Evolutionary conservation across 1,140 invertebrate genomes (phyloP), one percentile per base, ranked within the genome.

Genomic region (Trissolcus basalis): DNA sequence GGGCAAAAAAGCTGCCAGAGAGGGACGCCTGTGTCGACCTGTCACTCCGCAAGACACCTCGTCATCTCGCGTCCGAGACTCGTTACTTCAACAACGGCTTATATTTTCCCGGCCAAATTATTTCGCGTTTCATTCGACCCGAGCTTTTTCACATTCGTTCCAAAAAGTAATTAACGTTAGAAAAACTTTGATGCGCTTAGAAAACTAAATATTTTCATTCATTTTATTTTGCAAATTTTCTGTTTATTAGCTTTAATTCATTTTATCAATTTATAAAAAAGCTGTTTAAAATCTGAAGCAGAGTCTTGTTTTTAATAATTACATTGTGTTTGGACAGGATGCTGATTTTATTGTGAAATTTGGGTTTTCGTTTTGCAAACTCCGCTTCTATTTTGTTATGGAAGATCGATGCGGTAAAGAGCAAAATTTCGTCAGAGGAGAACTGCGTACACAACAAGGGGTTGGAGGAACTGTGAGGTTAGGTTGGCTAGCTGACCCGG

Each of bases 401-500:
- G n/a, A n/a, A 11, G 43, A 44, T 7, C 12, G n/a, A n/a, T 14
- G 19, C 56, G 63, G 58, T 13, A 55, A 64, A 61, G 61, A 36
- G 63, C 45, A 33, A 69, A 75, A 59, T 75, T 75, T 69, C 19
- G 72, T 50, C 51, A 41, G 16, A 61, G 50, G 55, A 65, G 10
- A 59, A 9, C 15, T 64, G 55, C 48, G 43, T 68, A 63, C 16
- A 56, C 56, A 56, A 54, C 50, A 61, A 78, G 73, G 71, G 67
- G 60, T 73, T 53, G 51, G 50, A 56, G 59, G 35, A 47, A 44
- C 74, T 51, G 19, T 27, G 73, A 76, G 79, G 70, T 82, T 74
- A 86, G 87, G 86, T 88, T 85, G 80, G 85, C 82, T 75, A 81
- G 82, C 81, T 89, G 87, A 88, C 87, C 87, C 83, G 87, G 84